These are phyloP conservation scores for Lateolabrax maculatus DNA, from an alignment of 2,797 vertebrate genomes.

Conservation along the genomic window DNA sequence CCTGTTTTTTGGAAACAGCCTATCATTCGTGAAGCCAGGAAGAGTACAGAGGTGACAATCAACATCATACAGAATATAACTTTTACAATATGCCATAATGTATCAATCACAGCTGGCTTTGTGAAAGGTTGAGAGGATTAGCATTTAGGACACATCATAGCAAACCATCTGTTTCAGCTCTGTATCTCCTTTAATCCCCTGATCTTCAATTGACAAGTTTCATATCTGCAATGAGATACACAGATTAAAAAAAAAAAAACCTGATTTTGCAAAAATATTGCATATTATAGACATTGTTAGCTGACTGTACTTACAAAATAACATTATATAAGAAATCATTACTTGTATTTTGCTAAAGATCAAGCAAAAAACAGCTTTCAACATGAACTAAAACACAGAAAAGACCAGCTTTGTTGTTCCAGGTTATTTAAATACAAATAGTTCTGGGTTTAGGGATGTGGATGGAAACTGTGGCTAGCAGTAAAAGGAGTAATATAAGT, in stretches of 20 bases:
- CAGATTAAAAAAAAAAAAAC: constrained; percentile 30
- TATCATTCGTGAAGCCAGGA: constrained; percentile 1
- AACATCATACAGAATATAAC: constrained; percentile 35
- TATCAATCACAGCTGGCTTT: constrained; percentile 49
- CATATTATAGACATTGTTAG: neutral
- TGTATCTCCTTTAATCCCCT: constrained; percentile 60
- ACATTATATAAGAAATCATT: neutral
- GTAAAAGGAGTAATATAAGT: constrained; percentile 61
- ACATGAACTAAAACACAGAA: neutral
- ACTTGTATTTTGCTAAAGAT: neutral
- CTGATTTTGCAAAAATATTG: constrained; percentile 4
- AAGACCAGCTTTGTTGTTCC: constrained; percentile 12
- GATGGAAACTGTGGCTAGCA: constrained; percentile 42
- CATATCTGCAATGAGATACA: constrained; percentile 55
- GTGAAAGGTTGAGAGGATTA: constrained; percentile 65
- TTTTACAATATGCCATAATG: constrained; percentile 43
- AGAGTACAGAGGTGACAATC: constrained; percentile 14
- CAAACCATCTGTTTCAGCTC: constrained; percentile 76
- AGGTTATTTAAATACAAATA: constrained; percentile 42
- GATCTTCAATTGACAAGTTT: constrained; percentile 65
- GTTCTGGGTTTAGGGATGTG: constrained; percentile 44
- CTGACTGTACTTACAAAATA: neutral
- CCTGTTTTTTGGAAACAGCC: neutral
- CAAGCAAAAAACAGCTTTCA: neutral
- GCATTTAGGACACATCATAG: constrained; percentile 60